phyloP scores from a whole-genome alignment of 2,113 vertebrate genomes.

The Sus scrofa region T2T-Sscrofa CM000816.6:76350501-76351000 shows the following conservation, averaged over 20 bases:
- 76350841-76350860: neutral
- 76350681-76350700: neutral
- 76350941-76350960: neutral
- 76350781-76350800: neutral
- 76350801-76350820: neutral
- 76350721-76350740: neutral
- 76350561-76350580: neutral
- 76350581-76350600: neutral
- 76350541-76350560: neutral
- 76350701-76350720: neutral
- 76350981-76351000: neutral
- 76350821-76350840: neutral
- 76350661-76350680: neutral
- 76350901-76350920: neutral
- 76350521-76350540: slow-evolving; percentile 36
- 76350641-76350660: neutral
- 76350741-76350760: neutral
- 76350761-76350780: neutral
- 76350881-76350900: neutral
- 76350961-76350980: neutral
- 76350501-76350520: slow-evolving; percentile 97
- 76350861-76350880: neutral
- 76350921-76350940: neutral
- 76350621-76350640: neutral
- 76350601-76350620: neutral